Conservation (phyloP, 2,113 vertebrate genomes). For the Ailuropoda melanoleuca region DNA sequence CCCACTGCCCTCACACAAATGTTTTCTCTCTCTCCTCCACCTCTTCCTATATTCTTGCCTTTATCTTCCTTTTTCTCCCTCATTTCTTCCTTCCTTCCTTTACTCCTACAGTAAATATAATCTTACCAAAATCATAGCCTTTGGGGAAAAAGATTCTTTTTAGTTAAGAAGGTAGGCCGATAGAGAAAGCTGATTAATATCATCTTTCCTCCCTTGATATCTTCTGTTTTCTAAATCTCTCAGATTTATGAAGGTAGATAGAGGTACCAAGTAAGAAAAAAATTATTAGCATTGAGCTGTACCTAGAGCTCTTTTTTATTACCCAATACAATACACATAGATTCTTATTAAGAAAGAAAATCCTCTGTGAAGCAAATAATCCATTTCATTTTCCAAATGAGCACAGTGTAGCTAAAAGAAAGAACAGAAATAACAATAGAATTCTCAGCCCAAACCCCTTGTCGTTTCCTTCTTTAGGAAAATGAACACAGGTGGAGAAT, state of each 20-base stretch:
- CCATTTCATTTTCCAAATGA: slow-evolving; percentile 78
- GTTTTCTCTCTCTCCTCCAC: background rate
- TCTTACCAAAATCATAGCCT: background rate
- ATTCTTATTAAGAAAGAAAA: slow-evolving; percentile 75
- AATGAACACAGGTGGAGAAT: slow-evolving; percentile 59
- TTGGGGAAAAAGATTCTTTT: background rate
- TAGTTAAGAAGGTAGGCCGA: background rate
- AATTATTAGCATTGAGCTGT: slow-evolving; percentile 57
- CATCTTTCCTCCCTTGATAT: background rate
- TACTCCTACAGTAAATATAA: background rate
- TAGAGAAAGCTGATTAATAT: slow-evolving; percentile 19
- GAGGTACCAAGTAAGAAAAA: slow-evolving; percentile 21
- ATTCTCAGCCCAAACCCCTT: slow-evolving; percentile 37
- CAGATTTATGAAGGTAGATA: slow-evolving; percentile 19
- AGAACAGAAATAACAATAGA: slow-evolving; percentile 65
- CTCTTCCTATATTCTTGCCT: background rate
- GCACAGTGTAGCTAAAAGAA: slow-evolving; percentile 58
- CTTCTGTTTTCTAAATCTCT: slow-evolving; percentile 56
- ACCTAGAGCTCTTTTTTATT: slow-evolving; percentile 76
- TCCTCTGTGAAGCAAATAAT: slow-evolving; percentile 70
- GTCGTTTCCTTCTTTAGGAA: slow-evolving; percentile 56
- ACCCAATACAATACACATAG: slow-evolving; percentile 40
- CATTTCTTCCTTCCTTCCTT: background rate
- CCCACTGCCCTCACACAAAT: too few species aligned
- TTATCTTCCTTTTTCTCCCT: background rate